A percentile compares a stretch with the other conserved stretches of the same genome.
Evolutionary conservation across 1,140 invertebrate genomes (phyloP).

Genomic region (Dendrolimus kikuchii): DNA sequence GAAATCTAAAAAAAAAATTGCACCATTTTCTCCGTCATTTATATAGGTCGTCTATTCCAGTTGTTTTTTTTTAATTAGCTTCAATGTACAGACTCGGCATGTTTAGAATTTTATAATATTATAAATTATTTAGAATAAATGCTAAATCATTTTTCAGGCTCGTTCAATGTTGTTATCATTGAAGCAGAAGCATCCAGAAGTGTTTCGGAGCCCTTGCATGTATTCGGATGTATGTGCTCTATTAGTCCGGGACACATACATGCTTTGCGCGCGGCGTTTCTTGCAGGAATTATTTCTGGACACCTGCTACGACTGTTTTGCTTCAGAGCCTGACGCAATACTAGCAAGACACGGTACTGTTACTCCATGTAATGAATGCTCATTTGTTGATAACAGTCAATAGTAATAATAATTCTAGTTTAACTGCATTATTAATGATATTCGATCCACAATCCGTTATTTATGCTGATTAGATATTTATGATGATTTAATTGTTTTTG

Average conservation of each 20-base stretch:
- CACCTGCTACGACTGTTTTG: conserved; percentile 80
- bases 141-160: conserved; percentile 63
- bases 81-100: neutral
- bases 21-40: no score
- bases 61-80: conserved; percentile 3
- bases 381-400: no score
- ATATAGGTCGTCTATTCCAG: conserved; percentile 1
- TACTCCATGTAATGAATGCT: no score
- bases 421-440: no score
- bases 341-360: conserved; percentile 27
- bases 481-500: no score
- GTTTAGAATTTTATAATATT: neutral
- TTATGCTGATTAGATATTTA: no score
- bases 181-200: conserved; percentile 88
- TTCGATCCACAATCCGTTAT: no score
- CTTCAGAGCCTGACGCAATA: conserved; percentile 50
- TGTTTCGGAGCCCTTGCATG: conserved; percentile 91
- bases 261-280: conserved; percentile 88
- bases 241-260: conserved; percentile 85
- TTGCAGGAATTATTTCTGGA: conserved; percentile 96
- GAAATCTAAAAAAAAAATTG: no score
- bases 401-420: no score
- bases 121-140: neutral
- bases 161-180: conserved; percentile 80
- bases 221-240: conserved; percentile 93